phyloP scores from a whole-genome alignment of 2,113 vertebrate species.

The Rhinoptilus africanus region DNA sequence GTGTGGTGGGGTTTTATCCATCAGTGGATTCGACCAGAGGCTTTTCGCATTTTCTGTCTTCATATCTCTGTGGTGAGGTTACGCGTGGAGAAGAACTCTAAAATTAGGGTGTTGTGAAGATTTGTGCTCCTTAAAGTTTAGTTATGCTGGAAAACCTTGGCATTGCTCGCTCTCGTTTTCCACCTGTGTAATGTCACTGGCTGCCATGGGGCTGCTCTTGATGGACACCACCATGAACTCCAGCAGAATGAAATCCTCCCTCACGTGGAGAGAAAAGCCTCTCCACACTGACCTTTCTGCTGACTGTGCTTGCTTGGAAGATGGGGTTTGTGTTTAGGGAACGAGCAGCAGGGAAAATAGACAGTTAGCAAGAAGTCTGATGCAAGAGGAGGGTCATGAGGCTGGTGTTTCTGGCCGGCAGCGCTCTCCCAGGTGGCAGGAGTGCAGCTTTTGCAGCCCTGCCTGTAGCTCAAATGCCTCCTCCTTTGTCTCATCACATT shows the following conservation, averaged over 20 bases:
- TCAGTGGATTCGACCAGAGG: neutral
- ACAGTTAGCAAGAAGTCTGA: neutral
- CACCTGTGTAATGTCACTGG: neutral
- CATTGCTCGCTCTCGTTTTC: neutral
- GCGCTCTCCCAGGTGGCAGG: neutral
- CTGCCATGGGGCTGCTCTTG: neutral
- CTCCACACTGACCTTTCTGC: neutral
- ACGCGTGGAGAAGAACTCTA: neutral
- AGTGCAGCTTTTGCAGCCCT: neutral
- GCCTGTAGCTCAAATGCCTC: neutral
- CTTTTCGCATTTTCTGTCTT: neutral
- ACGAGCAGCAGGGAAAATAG: neutral
- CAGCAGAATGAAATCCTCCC: neutral
- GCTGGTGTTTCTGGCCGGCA: neutral
- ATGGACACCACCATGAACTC: neutral
- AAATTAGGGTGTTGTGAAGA: neutral
- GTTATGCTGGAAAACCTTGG: neutral
- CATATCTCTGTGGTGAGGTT: neutral
- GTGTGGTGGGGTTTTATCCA: fast-evolving
- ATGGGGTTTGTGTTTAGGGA: neutral
- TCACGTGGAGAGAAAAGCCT: neutral
- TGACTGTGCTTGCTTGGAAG: neutral
- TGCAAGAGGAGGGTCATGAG: neutral
- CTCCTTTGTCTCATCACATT: neutral
- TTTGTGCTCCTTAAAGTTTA: neutral